Evolutionary conservation across 2,113 vertebrate species (phyloP), one percentile per base, ranked within the genome.

Genomic region (Stegastes partitus): DNA sequence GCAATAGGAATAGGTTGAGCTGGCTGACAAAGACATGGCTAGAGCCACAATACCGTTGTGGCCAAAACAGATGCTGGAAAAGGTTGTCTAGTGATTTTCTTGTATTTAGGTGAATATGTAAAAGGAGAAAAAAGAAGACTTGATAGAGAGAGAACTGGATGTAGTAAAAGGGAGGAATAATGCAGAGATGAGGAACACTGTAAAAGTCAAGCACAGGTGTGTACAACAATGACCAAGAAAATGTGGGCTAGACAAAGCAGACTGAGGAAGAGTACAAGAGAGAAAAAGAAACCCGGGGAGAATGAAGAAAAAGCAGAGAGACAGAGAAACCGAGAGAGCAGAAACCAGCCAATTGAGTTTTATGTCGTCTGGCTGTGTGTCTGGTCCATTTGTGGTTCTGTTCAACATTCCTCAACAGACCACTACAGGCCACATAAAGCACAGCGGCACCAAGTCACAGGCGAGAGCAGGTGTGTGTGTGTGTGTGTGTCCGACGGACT

Each of bases 381-480:
- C 87, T 86, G 88, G 73, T 89, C 89, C 86, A 90, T 90, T 93
- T 92, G 91, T 89, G 91, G 92, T 91, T 87, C 79, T 88, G 81
- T 80, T 87, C 75, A 44, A 68, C 81, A 92, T 90, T 92, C 89
- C 84, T 89, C 70, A 50, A 2, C 87, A 68, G 87, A 91, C 92
- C 90, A 86, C 89, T 56, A 51, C 77, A 73, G 83, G 74, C 91
- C 87, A 87, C 91, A 93, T 77, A 56, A 89, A 90, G 82, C 86
- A 51, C 77, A 62, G 81, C 45, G 42, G 75, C 81, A 79, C 65
- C 28, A 9, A 77, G 83, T 84, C 72, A 16, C 83, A 85, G 28
- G 51, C 28, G 64, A 62, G 70, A 74, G 83, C 81, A 89, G 84
- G 89, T 91, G 81, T 78, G 80, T 85, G 76, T 71, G 73, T 67